Percentiles rank a stretch among this genome's conserved stretches.
Conservation (phyloP, 64 coral and sea anemone species). For the Astreopora myriophthalma region DNA sequence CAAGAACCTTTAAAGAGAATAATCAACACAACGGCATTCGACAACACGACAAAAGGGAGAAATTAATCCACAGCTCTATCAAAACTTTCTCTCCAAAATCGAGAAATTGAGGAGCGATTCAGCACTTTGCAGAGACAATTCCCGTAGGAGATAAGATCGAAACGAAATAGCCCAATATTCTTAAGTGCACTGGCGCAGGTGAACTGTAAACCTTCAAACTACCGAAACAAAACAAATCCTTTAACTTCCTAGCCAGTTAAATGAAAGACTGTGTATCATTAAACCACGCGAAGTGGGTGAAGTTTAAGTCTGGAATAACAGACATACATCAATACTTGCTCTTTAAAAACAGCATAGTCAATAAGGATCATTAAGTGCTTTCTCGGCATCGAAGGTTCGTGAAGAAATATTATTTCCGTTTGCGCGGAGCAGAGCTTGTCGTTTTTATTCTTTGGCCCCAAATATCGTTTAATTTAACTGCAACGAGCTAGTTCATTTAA, state of each 20-base stretch:
- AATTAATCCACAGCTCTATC: not conserved
- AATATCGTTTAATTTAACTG: not conserved
- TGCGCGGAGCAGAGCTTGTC: not conserved
- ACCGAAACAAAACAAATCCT: not conserved
- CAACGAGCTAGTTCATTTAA: not conserved
- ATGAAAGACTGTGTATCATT: not conserved
- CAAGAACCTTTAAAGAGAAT: not conserved
- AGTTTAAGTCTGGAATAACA: not conserved
- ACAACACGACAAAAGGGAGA: not conserved
- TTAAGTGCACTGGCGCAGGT: not conserved
- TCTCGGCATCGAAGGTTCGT: not conserved
- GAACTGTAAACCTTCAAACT: not conserved
- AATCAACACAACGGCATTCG: not conserved
- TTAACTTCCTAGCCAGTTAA: not conserved
- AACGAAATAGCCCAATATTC: not conserved
- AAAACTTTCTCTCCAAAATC: not conserved
- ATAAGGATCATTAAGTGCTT: not conserved
- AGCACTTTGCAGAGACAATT: too few relatives aligned
- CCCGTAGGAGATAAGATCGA: not conserved
- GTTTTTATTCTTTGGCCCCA: not conserved
- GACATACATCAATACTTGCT: not conserved
- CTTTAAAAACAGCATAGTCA: not conserved
- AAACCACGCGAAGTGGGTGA: not conserved
- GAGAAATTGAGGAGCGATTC: not conserved
- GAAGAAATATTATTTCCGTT: not conserved